Percentiles rank a stretch among this genome's conserved stretches.
phyloP scores from a whole-genome alignment of 2,888 invertebrate genomes.

The Agrilus mali region DNA sequence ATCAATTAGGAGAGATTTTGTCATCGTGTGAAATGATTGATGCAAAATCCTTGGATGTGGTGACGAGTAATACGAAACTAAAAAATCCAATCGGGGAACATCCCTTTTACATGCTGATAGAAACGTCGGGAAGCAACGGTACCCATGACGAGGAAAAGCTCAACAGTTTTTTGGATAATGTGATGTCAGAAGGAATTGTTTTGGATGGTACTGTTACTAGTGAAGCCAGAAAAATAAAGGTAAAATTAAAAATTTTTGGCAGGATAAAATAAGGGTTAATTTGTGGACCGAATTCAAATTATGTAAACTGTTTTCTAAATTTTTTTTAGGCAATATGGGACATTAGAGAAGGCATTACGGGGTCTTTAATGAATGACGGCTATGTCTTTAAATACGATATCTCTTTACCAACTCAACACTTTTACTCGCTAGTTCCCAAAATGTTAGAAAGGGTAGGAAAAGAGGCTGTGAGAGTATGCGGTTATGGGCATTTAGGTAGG shows the following conservation, averaged over 20 bases:
- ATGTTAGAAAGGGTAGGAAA: constrained; percentile 53
- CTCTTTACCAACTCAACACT: constrained; percentile 70
- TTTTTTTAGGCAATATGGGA: constrained; percentile 65
- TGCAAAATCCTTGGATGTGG: constrained; percentile 52
- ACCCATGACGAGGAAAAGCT: constrained; percentile 84
- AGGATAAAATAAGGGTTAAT: too few relatives aligned
- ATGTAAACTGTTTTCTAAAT: too few relatives aligned
- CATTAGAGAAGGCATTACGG: constrained; percentile 73
- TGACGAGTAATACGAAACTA: constrained; percentile 47
- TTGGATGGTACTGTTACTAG: constrained; percentile 74
- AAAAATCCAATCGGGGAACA: constrained; percentile 49
- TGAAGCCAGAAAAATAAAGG: constrained; percentile 72
- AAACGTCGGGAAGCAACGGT: constrained; percentile 77
- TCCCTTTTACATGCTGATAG: constrained; percentile 77
- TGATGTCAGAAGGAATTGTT: constrained; percentile 59
- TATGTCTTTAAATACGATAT: constrained; percentile 94
- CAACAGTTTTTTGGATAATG: constrained; percentile 57
- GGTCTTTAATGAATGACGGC: constrained; percentile 63
- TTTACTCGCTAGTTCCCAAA: constrained; percentile 72
- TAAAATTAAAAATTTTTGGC: constrained; percentile 24
- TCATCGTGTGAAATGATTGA: constrained; percentile 97
- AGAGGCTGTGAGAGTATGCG: constrained; percentile 52
- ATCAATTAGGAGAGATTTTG: constrained; percentile 72
- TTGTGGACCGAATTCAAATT: too few relatives aligned
- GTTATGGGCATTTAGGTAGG: constrained; percentile 90